Evolutionary conservation across 2,888 invertebrate genomes (phyloP).

Genomic region (Eucera pruinosa): DNA sequence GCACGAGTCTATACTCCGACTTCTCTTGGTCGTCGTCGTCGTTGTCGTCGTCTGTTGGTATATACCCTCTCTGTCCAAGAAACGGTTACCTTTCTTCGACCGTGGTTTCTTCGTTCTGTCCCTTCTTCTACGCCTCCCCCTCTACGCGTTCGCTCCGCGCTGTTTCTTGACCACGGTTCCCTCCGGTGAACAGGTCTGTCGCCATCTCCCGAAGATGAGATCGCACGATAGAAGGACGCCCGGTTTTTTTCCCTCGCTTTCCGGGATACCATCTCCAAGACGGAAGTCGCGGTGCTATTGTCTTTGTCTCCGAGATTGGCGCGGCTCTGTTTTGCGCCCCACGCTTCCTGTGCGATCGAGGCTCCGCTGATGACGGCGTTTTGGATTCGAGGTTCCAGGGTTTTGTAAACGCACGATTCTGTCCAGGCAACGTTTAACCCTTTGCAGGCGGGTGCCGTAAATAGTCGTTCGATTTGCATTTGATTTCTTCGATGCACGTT

Average conservation of each 20-base stretch:
- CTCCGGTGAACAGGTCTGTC: conserved; percentile 45
- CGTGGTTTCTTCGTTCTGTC: conserved; percentile 16
- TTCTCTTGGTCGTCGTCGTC: conserved; percentile 36
- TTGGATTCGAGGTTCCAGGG: no score
- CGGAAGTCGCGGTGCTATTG: conserved; percentile 59
- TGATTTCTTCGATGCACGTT: no score
- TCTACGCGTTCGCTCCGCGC: not conserved
- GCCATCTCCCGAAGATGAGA: conserved; percentile 63
- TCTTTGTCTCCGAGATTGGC: conserved; percentile 11
- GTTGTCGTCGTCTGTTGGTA: not conserved
- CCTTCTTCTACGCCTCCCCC: conserved; percentile 4
- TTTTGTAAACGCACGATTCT: no score
- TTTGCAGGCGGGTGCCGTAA: no score
- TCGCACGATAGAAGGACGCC: conserved; percentile 54
- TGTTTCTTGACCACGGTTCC: conserved; percentile 19
- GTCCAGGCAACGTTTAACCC: no score
- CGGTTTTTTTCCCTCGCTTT: conserved; percentile 44
- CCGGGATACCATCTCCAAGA: conserved; percentile 57
- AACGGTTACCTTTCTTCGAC: conserved; percentile 21
- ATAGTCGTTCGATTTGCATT: no score
- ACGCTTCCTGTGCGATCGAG: conserved; percentile 9
- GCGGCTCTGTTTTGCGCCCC: not conserved
- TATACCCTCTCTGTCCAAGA: conserved; percentile 15
- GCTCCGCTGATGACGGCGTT: no score
- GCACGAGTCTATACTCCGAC: conserved; percentile 64